Evolutionary conservation across 2,797 vertebrate species (phyloP).

Genomic region (Cryptoblepharus egeriae): DNA sequence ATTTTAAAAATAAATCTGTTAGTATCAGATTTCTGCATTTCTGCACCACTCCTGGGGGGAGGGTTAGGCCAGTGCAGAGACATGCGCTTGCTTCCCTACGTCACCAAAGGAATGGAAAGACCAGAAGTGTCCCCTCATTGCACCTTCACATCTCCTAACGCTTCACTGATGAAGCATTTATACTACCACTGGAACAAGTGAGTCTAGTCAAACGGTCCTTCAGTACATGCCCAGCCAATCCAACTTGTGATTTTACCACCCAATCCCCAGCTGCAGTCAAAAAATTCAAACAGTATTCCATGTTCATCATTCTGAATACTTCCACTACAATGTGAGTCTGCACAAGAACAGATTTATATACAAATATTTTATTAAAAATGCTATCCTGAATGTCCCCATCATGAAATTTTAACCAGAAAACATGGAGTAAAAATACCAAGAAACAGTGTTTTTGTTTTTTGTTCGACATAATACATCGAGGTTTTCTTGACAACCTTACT

Average conservation of each 20-base stretch:
- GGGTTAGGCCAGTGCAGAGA: too few relatives aligned
- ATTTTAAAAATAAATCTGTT: not conserved
- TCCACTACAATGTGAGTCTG: constrained; percentile 3
- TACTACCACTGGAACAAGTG: too few relatives aligned
- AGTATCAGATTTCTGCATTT: too few relatives aligned
- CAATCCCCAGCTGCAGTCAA: not conserved
- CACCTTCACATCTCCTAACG: too few relatives aligned
- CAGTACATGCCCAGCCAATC: too few relatives aligned
- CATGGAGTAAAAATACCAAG: constrained; percentile 7
- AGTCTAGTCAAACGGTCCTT: too few relatives aligned
- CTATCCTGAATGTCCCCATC: constrained; percentile 28
- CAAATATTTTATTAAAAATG: constrained; percentile 68
- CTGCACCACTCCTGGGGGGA: too few relatives aligned
- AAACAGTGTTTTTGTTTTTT: not conserved
- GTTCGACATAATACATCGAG: not conserved
- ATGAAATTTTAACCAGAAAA: constrained; percentile 41
- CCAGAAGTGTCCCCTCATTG: too few relatives aligned
- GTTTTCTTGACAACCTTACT: not conserved
- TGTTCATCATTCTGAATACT: not conserved
- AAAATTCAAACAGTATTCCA: not conserved
- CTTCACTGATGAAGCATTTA: too few relatives aligned
- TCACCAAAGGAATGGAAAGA: too few relatives aligned
- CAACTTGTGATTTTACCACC: too few relatives aligned
- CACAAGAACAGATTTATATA: constrained; percentile 35
- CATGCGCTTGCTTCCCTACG: too few relatives aligned